Conservation (phyloP, 2,797 vertebrate species). For the Myotis myotis region DNA sequence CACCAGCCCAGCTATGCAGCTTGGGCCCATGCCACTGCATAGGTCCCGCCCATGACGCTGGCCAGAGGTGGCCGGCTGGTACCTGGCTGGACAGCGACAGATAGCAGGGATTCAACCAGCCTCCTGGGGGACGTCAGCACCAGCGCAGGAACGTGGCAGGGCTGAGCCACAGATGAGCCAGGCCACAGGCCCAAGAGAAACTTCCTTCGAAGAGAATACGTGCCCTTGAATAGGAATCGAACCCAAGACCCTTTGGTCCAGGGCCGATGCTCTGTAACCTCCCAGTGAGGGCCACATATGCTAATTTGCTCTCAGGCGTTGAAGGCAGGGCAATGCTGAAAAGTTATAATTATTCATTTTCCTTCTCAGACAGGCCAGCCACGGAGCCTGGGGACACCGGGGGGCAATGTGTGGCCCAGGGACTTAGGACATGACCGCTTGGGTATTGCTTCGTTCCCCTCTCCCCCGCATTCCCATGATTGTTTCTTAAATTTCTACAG, state of each 20-base stretch:
- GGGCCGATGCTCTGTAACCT: no score
- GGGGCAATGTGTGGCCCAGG: accelerated
- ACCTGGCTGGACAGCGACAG: neutral
- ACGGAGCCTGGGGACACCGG: neutral
- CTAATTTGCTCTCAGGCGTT: neutral
- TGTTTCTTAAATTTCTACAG: neutral
- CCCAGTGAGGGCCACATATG: no score
- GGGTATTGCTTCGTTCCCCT: neutral
- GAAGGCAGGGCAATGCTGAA: neutral
- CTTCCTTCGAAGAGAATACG: neutral
- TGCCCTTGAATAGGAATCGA: no score
- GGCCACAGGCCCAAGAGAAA: neutral
- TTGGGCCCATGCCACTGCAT: accelerated
- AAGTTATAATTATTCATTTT: neutral
- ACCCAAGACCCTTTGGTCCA: no score
- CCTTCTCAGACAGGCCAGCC: neutral
- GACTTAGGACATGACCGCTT: neutral
- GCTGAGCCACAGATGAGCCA: neutral
- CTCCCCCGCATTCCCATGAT: no score
- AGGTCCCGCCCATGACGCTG: accelerated
- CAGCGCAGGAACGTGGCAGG: neutral
- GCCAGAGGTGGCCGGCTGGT: neutral
- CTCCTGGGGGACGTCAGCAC: neutral
- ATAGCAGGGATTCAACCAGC: neutral
- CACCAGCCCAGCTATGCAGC: neutral